A percentile compares a stretch with the other conserved stretches of the same genome.
Evolutionary conservation across 2,113 vertebrate genomes (phyloP).

Genomic region (Solenodon paradoxus): DNA sequence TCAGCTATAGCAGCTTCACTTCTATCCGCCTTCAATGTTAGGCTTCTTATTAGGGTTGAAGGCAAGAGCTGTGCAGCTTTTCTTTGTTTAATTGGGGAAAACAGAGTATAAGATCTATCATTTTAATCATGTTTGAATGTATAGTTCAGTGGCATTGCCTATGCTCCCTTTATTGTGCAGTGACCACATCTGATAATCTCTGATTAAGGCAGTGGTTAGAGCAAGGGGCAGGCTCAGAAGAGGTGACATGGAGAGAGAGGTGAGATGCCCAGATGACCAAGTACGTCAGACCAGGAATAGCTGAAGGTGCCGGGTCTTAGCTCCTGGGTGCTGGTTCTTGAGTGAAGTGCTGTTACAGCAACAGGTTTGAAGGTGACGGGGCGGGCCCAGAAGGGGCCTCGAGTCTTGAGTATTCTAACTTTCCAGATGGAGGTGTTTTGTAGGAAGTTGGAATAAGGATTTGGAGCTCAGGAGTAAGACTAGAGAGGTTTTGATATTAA

Average conservation of each 20-base stretch:
- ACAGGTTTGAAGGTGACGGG: neutral
- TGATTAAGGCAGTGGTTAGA: neutral
- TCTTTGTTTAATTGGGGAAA: neutral
- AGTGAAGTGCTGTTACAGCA: neutral
- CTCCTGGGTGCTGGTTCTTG: neutral
- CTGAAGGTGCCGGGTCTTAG: too few relatives aligned
- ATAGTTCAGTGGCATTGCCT: neutral
- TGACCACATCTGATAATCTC: neutral
- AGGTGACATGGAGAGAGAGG: neutral
- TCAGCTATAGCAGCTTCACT: accelerated
- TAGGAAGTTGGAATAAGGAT: neutral
- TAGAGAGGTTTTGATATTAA: neutral
- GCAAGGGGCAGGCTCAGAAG: neutral
- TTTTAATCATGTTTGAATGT: neutral
- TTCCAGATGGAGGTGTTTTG: neutral
- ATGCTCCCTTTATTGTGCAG: neutral
- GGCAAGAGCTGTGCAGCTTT: neutral
- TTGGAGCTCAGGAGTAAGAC: neutral
- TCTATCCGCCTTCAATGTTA: accelerated
- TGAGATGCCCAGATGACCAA: neutral
- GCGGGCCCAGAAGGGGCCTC: neutral
- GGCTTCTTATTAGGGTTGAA: neutral
- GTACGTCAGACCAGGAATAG: accelerated
- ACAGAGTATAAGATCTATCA: neutral
- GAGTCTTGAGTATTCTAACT: neutral